Evolutionary conservation across 2,113 vertebrate genomes (phyloP).

Genomic region (Hydrochoerus hydrochaeris): DNA sequence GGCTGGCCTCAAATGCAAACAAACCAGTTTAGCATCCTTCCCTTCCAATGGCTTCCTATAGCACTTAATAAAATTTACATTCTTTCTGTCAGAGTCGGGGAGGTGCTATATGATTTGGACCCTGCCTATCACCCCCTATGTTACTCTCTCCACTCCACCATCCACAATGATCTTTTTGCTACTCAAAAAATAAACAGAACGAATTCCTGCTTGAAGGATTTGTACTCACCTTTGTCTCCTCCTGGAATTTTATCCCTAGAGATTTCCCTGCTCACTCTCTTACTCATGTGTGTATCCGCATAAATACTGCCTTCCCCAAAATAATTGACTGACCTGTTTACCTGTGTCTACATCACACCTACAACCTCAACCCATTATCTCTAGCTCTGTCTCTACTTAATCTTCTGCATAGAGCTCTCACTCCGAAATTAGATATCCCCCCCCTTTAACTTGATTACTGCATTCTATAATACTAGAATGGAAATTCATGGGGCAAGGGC

Average conservation of each 20-base stretch:
- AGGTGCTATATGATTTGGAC: neutral
- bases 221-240: neutral
- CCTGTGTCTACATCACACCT: neutral
- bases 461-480: neutral
- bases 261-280: neutral
- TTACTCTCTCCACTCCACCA: neutral
- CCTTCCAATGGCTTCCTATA: neutral
- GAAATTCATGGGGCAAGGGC: neutral
- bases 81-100: neutral
- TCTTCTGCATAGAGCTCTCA: neutral
- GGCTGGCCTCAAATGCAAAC: neutral
- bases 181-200: neutral
- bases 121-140: fast-evolving
- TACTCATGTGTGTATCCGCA: neutral
- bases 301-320: constrained; percentile 3
- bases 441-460: neutral
- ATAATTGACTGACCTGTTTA: neutral
- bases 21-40: neutral
- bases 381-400: neutral
- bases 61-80: neutral
- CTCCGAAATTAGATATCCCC: neutral
- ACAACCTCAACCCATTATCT: neutral
- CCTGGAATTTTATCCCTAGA: neutral
- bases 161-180: neutral
- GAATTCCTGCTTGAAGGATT: neutral